These are phyloP conservation scores for Rhynchomys soricoides DNA, from an alignment of 2,113 vertebrate species.

Conservation along the genomic window DNA sequence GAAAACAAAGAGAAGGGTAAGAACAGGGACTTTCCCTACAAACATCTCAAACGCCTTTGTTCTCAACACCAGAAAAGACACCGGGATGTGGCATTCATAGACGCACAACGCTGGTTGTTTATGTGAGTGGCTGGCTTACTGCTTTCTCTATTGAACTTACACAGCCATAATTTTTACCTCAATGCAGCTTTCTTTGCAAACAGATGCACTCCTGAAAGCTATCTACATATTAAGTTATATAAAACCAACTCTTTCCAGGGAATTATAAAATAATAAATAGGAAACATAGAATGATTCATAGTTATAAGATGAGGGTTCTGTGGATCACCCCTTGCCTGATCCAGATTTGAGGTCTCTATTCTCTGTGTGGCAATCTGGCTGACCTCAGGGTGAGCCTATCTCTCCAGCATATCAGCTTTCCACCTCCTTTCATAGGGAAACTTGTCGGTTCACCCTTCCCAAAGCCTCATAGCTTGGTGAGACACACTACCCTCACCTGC, in stretches of 20 bases:
- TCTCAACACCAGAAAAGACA: neutral
- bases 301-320: neutral
- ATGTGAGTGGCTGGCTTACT: neutral
- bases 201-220: neutral
- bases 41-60: neutral
- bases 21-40: neutral
- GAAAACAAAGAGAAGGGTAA: neutral
- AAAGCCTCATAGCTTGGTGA: neutral
- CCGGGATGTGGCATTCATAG: neutral
- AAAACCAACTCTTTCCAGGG: neutral
- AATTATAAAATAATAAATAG: slow-evolving; percentile 41
- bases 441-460: neutral
- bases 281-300: neutral
- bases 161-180: neutral
- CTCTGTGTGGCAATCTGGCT: neutral
- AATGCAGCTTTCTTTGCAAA: neutral
- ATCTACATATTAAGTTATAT: neutral
- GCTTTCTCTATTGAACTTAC: neutral
- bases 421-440: neutral
- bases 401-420: neutral
- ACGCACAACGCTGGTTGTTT: neutral
- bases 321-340: neutral
- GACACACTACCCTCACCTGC: neutral
- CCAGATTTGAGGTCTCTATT: neutral
- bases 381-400: neutral